Evolutionary conservation across 23 tunicate species (phyloP).

Genomic region (Phallusia fumigata): DNA sequence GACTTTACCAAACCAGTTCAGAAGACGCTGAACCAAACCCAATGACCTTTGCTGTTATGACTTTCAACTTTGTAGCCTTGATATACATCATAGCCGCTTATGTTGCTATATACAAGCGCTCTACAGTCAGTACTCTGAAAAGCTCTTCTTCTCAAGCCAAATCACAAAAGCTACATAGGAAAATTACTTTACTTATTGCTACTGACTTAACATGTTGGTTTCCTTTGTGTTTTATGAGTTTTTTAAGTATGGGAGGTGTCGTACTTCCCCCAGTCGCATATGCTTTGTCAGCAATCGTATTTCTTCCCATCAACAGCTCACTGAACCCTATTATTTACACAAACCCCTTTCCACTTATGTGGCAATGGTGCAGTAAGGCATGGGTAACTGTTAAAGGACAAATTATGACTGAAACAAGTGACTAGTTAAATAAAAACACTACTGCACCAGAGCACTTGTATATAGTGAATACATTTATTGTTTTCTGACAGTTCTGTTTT

Average conservation of each 20-base stretch:
- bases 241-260: conserved; percentile 16
- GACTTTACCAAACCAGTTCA: conserved; percentile 17
- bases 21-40: background rate
- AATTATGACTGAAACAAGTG: too few species aligned
- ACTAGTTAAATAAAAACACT: too few species aligned
- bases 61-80: background rate
- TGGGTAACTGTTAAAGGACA: too few species aligned
- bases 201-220: background rate
- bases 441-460: too few species aligned
- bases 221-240: conserved; percentile 1
- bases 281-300: conserved; percentile 16
- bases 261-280: conserved; percentile 1
- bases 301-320: conserved; percentile 10
- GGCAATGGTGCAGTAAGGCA: too few species aligned
- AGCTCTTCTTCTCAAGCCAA: background rate
- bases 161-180: background rate
- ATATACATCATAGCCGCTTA: background rate
- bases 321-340: conserved; percentile 14
- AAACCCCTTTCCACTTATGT: background rate
- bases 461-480: too few species aligned
- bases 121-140: background rate
- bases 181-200: background rate
- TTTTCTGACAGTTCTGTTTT: too few species aligned
- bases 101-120: background rate
- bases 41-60: background rate